These are phyloP conservation scores for Darevskia mixta DNA, from an alignment of 2,797 vertebrate species.

Conservation along the genomic window DNA sequence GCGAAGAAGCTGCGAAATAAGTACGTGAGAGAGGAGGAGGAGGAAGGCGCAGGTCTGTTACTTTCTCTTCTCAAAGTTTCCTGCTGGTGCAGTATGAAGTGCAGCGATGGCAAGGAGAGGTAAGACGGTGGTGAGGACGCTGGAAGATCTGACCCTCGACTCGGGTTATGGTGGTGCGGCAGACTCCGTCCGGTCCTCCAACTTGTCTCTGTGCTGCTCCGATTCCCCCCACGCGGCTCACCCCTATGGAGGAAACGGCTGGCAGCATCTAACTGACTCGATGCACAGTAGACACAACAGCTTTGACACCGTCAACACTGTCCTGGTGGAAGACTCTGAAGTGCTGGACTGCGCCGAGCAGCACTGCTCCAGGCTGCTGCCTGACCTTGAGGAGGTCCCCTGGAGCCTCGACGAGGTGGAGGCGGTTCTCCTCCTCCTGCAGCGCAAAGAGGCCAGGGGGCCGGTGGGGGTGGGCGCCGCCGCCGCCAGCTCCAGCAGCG, in stretches of 20 bases:
- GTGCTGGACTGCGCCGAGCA: constrained; percentile 94
- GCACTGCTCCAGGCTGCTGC: constrained; percentile 93
- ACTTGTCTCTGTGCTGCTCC: constrained; percentile 95
- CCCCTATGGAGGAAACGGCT: constrained; percentile 89
- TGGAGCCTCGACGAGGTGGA: constrained; percentile 96
- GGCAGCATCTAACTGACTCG: constrained; percentile 92
- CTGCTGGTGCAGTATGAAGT: constrained; percentile 92
- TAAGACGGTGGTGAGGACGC: constrained; percentile 92
- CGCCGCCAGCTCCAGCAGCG: constrained; percentile 21
- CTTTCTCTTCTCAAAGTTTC: constrained; percentile 64
- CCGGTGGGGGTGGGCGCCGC: constrained; percentile 73
- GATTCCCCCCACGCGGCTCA: constrained; percentile 90
- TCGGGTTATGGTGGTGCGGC: constrained; percentile 99
- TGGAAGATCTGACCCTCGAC: constrained; percentile 99
- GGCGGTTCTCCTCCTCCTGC: constrained; percentile 87
- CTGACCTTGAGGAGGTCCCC: constrained; percentile 97
- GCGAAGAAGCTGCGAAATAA: background rate
- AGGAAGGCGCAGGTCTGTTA: background rate
- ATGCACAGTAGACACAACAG: constrained; percentile 98
- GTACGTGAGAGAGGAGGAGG: background rate
- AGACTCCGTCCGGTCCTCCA: constrained; percentile 97
- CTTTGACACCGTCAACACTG: constrained; percentile 97
- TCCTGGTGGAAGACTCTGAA: constrained; percentile 96
- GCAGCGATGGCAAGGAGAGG: constrained; percentile 94
- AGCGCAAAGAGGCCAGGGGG: constrained; percentile 75